Percentiles rank a stretch among this genome's conserved stretches.
Conservation (phyloP, 2,797 vertebrate species). For the Sebastes minor region DNA sequence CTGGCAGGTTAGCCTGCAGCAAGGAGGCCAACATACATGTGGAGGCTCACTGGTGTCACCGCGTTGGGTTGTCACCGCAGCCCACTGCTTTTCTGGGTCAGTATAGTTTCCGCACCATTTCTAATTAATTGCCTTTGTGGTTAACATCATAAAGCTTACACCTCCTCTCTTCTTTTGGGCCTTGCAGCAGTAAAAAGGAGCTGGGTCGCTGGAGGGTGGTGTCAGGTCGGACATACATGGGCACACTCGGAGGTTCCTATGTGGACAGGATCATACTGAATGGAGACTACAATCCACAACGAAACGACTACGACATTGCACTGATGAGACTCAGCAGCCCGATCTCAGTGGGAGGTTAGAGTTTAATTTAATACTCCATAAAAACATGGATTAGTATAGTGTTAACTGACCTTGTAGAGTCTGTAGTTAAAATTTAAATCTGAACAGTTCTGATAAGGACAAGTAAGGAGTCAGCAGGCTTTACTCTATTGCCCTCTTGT, state of each 20-base stretch:
- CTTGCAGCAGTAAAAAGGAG: conserved; percentile 60
- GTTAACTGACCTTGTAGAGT: neutral
- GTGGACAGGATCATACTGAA: conserved; percentile 87
- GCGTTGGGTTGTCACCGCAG: conserved; percentile 88
- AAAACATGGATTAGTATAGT: neutral
- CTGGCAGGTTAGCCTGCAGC: conserved; percentile 93
- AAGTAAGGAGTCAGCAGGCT: neutral
- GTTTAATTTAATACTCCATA: neutral
- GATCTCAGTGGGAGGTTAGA: conserved; percentile 81
- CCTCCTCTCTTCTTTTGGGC: neutral
- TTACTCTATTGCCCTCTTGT: conserved; percentile 50
- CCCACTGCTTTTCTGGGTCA: conserved; percentile 91
- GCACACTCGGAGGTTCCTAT: conserved; percentile 50
- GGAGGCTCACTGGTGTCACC: conserved; percentile 88
- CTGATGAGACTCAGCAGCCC: conserved; percentile 86
- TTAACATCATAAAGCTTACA: conserved; percentile 7
- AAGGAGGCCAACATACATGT: conserved; percentile 85
- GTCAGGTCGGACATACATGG: conserved; percentile 76
- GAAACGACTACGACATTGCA: conserved; percentile 88
- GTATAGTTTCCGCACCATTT: conserved; percentile 58
- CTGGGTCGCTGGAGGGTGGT: conserved; percentile 85
- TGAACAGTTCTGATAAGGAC: neutral
- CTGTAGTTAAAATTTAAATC: neutral
- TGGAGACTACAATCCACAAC: conserved; percentile 14
- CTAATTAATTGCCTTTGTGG: neutral